Base-by-base conservation (phyloP, 2,113 vertebrate species). In the Tachuris rubrigastra region DNA sequence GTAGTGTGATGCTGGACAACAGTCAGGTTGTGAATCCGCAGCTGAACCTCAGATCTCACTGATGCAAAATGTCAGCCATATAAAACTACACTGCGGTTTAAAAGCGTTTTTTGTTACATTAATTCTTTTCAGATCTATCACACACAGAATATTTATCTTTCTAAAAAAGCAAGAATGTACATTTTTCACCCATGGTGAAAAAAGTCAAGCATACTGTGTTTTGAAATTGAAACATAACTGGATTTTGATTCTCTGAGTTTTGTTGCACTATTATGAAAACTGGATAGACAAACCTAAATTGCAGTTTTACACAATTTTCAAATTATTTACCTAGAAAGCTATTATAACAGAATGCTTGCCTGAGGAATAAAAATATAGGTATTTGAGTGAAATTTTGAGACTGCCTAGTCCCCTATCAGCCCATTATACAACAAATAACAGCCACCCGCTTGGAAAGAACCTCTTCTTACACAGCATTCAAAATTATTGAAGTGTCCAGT, bases 141-240 rank as follows among this genome's bases (percentile, higher is more conserved):
- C 13, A 59, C 35, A 47, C 1, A 44, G 77, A 62, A 35, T 33
- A 72, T 25, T 44, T 58, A 41, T 18, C 20, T 42, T 30, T 11
- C 46, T 50, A 53, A 55, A 66, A 35, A 46, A 9, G 4, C n/a
- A 95, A 66, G 18, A 87, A 77, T 5, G 18, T 22, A 22, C 15
- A 28, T 42, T 60, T 90, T 93, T 87, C 42, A 65, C 33, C 31
- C 41, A 6, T 69, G 12, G 23, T 59, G 37, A 74, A 77, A 87
- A 59, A 63, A 33, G 53, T 82, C 83, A 88, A 86, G 59, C 65
- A 52, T 53, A 37, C 25, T 12, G 8, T 49, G 35, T 42, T 94
- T 71, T 85, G 39, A 87, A 93, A 72, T 16, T 23, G 66, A 93
- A 96, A 56, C 49, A 41, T 87, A 87, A 15, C 95, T 89, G 66